Evolutionary conservation across 2,888 invertebrate genomes (phyloP), one percentile per base, ranked within the genome.

Genomic region (Oligia strigilis): DNA sequence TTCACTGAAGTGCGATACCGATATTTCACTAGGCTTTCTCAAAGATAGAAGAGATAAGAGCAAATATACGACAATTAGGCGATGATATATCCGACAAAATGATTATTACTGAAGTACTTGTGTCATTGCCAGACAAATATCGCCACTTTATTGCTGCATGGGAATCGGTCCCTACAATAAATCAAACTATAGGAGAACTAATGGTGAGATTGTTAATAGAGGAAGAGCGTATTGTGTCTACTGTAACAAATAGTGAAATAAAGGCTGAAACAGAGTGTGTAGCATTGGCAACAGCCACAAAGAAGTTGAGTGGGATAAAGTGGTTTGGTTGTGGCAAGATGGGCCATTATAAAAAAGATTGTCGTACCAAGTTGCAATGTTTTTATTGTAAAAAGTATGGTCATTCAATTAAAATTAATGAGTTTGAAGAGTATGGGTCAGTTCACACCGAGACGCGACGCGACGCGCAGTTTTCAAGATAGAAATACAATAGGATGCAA

Each of bases 291-390:
- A 70, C 29, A 29, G 29, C 70, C 5, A 70, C 70, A 19, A 70
- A 70, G 29, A 70, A 70, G 14, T 49, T 49, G 11, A 70, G 29
- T 19, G 70, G 52, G 70, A 70, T 52, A 36, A 70, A 52, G 11
- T 49, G 52, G 52, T 70, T 70, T 70, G 70, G 52, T 70, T 73
- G 52, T 74, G 64, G 73, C 49, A 73, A 73, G 64, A 73, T 73
- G 49, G 73, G 40, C 71, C 64, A 69, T 72, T 71, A 46, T 49
- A 71, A 77, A 4, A 77, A 71, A 46, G 29, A 52, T 67, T 66
- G 36, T 17, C 40, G 13, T 4, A 62, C 76, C 4, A 36, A 60
- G n/a, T 58, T 64, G 67, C 40, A 69, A 67, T 72, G 49, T 23
- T 74, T 74, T 72, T 72, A 70, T 29, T 70, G 52, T 52, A 70